Base-by-base conservation (phyloP, 2,113 vertebrate genomes). In the Spilogale gracilis region DNA sequence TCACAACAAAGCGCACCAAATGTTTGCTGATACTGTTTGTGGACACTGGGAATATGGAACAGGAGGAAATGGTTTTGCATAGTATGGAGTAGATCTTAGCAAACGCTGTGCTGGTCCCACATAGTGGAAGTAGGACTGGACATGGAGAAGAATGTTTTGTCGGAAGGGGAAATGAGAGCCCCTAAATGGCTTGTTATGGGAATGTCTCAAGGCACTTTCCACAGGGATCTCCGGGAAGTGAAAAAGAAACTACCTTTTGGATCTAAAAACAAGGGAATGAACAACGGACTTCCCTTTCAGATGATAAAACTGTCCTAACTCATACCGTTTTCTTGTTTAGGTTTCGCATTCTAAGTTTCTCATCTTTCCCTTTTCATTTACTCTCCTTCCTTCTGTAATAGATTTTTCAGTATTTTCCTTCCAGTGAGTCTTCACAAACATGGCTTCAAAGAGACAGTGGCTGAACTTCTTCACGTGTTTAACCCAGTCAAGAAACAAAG, bases 321-420 rank as follows among this genome's bases (percentile, higher is more conserved):
- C 30, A 17, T 27, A 30, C 3, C 17, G 32, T 43, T 90, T 73
- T 84, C 74, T 65, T 1, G 79, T 69, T 23, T 73, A 90, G 43
- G 52, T 38, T 38, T 38, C 38, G 38, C 38, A 38, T 82, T 78
- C 17, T 89, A 50, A 91, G 12, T 82, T 78, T 21, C 56, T 69
- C 30, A 43, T 74, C 67, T 69, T 87, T 89, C 50, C 16, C 17
- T 94, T 96, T 80, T 21, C 23, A 89, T 69, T 93, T 88, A 45
- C 18, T 67, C 20, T 80, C n/a, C 23, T 7, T 88, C 38, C 48
- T 86, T 25, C 27, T 48, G 14, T n/a, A n/a, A 32, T 27, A 73
- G 25, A 54, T 58, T 20, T 18, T 43, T 74, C 9, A 30, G n/a
- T 50, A 12, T 0, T 81, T 87, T 88, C 25, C 23, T 88, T 32